Percentiles rank a stretch among this genome's conserved stretches.
Evolutionary conservation across 1,140 invertebrate genomes (phyloP).

Genomic region (Neotoxoptera formosana): DNA sequence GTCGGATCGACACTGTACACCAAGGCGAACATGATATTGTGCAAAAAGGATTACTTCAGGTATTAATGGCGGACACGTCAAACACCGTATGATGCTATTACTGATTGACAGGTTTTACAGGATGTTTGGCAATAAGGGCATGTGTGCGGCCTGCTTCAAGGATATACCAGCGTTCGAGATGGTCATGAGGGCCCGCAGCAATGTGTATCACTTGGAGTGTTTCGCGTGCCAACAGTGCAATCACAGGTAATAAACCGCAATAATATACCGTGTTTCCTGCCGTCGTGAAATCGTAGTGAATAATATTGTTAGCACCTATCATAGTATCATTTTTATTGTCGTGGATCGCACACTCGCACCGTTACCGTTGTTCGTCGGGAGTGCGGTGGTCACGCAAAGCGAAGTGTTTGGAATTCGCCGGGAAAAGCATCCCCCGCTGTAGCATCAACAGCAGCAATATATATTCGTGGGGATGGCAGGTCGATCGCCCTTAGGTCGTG

Average conservation of each 20-base stretch:
- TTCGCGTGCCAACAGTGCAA: conserved; percentile 96
- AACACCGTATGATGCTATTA: conserved; percentile 50
- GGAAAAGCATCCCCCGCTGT: not conserved
- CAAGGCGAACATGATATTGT: conserved; percentile 91
- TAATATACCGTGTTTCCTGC: conserved; percentile 61
- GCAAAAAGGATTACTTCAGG: conserved; percentile 93
- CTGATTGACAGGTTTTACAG: conserved; percentile 66
- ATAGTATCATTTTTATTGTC: not conserved
- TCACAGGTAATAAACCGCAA: conserved; percentile 77
- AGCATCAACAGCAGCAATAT: not conserved
- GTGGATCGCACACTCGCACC: not conserved
- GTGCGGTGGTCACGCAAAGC: not conserved
- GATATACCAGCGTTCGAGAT: conserved; percentile 96
- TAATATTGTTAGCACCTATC: not conserved
- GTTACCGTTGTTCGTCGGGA: not conserved
- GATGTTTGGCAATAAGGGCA: conserved; percentile 91
- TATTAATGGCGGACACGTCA: conserved; percentile 63
- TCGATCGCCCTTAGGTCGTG: not conserved
- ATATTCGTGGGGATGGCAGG: not conserved
- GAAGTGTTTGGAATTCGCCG: not conserved
- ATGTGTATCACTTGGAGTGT: conserved; percentile 95
- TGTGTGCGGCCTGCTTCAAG: conserved; percentile 91
- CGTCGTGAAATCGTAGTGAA: not conserved
- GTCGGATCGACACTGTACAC: conserved; percentile 91
- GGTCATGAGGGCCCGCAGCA: conserved; percentile 94